These are phyloP conservation scores for Meloidogyne floridensis DNA, from an alignment of 1,140 invertebrate species.

Conservation along the genomic window DNA sequence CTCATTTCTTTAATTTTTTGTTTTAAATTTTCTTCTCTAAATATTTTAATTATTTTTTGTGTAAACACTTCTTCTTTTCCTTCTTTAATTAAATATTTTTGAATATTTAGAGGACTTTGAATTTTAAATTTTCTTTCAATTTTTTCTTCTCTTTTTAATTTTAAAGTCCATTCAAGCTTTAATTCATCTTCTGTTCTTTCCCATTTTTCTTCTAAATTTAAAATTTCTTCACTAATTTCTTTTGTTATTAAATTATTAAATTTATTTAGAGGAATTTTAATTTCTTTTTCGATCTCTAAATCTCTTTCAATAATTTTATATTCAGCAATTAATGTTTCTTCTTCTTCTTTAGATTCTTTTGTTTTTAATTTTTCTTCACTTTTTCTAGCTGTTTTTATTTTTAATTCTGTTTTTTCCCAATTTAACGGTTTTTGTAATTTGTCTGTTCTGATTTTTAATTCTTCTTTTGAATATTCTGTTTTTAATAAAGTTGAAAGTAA, in stretches of 20 bases:
- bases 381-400: not conserved
- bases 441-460: conserved; percentile 5
- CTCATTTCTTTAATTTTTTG: conserved; percentile 3
- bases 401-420: conserved; percentile 4
- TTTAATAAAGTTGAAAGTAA: conserved; percentile 11
- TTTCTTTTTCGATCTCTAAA: conserved; percentile 7
- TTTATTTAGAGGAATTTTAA: conserved; percentile 16
- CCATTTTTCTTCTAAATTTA: conserved; percentile 38
- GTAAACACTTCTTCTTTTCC: not conserved
- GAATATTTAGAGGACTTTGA: not conserved
- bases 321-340: conserved; percentile 5
- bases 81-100: not conserved
- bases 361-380: conserved; percentile 1
- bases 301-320: conserved; percentile 14
- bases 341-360: conserved; percentile 8
- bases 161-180: not conserved
- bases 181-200: not conserved
- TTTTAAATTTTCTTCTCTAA: not conserved
- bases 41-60: not conserved
- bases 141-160: not conserved
- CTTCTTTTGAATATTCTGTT: conserved; percentile 1
- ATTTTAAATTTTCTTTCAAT: conserved; percentile 13
- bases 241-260: conserved; percentile 20
- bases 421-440: conserved; percentile 3
- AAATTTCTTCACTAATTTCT: conserved; percentile 27